These are phyloP conservation scores for Acinonyx jubatus DNA, from an alignment of 2,113 vertebrate species.

Conservation along the genomic window DNA sequence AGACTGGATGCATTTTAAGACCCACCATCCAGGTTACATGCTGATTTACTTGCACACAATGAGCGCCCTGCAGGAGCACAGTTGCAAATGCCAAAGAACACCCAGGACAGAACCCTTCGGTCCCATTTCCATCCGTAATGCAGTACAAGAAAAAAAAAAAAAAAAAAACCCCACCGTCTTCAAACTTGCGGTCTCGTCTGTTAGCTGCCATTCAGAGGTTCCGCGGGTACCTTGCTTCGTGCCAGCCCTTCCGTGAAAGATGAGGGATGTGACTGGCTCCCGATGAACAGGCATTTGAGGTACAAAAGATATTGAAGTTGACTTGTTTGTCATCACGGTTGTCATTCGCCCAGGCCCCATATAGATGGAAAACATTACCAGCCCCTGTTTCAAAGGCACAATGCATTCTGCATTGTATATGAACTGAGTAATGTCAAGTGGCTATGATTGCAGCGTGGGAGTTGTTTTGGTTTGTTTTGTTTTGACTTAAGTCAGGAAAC, in stretches of 20 bases:
- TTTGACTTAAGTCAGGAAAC: constrained; percentile 67
- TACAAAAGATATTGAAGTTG: constrained; percentile 1
- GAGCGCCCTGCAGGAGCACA: background rate
- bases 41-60: background rate
- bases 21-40: background rate
- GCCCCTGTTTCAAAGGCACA: constrained; percentile 48
- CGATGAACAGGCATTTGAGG: background rate
- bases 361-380: constrained; percentile 13
- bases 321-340: constrained; percentile 14
- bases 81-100: constrained; percentile 46
- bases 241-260: background rate
- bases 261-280: background rate
- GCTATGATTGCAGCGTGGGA: constrained; percentile 34
- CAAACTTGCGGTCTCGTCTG: background rate
- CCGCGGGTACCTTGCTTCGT: background rate
- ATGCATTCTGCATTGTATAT: constrained; percentile 38
- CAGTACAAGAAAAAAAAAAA: background rate
- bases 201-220: background rate
- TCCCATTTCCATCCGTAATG: constrained; percentile 16
- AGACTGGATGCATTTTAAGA: background rate
- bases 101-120: background rate
- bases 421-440: constrained; percentile 57
- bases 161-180: background rate
- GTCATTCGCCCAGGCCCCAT: background rate
- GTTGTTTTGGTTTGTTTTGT: constrained; percentile 58